Base-by-base conservation (phyloP, 2,888 invertebrate species). In the Stenoptilia bipunctidactyla region DNA sequence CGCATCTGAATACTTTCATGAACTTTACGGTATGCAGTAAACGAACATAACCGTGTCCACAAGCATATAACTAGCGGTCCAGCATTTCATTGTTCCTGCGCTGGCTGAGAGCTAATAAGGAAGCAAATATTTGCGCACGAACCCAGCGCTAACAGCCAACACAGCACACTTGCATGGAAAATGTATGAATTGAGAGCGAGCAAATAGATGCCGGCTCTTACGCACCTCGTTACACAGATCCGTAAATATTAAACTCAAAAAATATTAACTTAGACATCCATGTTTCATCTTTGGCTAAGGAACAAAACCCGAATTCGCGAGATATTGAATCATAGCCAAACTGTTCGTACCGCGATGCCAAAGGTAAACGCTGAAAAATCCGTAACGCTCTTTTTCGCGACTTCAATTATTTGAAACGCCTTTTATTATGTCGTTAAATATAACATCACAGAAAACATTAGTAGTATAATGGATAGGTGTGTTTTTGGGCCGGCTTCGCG, bases 81-180 rank as follows among this genome's bases (percentile, higher is more conserved):
- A 34, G 13, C 37, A 34, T 25, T 27, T 20, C 53, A 73, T 77
- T 76, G 77, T 76, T 79, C 65, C 56, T 49, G 51, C 48, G 55
- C 57, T 44, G 45, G 47, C 41, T 27, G 15, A 53, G 57, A 52
- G 58, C 67, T 77, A 79, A 82, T 76, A 71, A 80, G 82, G 82
- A 82, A 82, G 80, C 72, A 59, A 79, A 79, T 74, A 72, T 80
- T 80, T 74, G 68, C 59, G 65, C 56, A 20, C 54, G 63, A 58
- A 56, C 61, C 53, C 41, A 49, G 46, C 45, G 41, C 46, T 30
- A 53, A 48, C 55, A 52, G 57, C 57, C 62, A 59, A 63, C 65
- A 55, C 56, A 58, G 52, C 61, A 57, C 56, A 66, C 61, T 30
- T 30, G 10, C n/a, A 9, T n/a, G 10, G 2, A 4, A 8, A 30